A percentile compares a stretch with the other conserved stretches of the same genome.
Evolutionary conservation across 2,888 invertebrate genomes (phyloP).

Genomic region (Panorpa germanica): DNA sequence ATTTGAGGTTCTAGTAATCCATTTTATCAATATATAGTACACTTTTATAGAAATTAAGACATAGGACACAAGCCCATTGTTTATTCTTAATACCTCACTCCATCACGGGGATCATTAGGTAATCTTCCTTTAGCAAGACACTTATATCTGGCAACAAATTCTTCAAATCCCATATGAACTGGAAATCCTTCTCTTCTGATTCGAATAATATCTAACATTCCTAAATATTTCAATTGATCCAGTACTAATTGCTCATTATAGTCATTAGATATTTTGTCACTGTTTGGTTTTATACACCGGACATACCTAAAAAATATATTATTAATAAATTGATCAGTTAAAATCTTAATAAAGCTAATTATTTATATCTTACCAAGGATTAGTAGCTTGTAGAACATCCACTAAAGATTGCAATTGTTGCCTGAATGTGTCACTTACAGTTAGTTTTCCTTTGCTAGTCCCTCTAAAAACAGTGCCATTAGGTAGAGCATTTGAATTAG

Average conservation of each 20-base stretch:
- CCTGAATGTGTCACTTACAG: slow-evolving; percentile 77
- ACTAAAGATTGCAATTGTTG: slow-evolving; percentile 75
- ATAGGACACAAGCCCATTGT: no score
- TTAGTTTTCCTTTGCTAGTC: slow-evolving; percentile 75
- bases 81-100: no score
- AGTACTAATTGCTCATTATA: slow-evolving; percentile 65
- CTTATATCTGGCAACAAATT: slow-evolving; percentile 58
- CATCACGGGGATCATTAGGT: no score
- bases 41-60: no score
- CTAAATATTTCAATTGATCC: slow-evolving; percentile 76
- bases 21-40: no score
- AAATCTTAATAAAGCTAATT: not conserved
- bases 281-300: slow-evolving; percentile 82
- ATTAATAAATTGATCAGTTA: no score
- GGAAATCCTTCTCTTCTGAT: slow-evolving; percentile 83
- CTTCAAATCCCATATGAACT: slow-evolving; percentile 58
- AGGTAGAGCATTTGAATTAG: no score
- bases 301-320: slow-evolving; percentile 43
- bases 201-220: slow-evolving; percentile 84
- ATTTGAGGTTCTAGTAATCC: no score
- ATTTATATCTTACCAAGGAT: slow-evolving; percentile 63
- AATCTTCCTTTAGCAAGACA: slow-evolving; percentile 42
- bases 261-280: slow-evolving; percentile 58
- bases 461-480: slow-evolving; percentile 47
- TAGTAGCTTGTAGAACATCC: slow-evolving; percentile 75